A percentile compares a stretch with the other conserved stretches of the same genome.
Conservation (phyloP, 2,888 invertebrate species). For the Orchesellides sinensis region DNA sequence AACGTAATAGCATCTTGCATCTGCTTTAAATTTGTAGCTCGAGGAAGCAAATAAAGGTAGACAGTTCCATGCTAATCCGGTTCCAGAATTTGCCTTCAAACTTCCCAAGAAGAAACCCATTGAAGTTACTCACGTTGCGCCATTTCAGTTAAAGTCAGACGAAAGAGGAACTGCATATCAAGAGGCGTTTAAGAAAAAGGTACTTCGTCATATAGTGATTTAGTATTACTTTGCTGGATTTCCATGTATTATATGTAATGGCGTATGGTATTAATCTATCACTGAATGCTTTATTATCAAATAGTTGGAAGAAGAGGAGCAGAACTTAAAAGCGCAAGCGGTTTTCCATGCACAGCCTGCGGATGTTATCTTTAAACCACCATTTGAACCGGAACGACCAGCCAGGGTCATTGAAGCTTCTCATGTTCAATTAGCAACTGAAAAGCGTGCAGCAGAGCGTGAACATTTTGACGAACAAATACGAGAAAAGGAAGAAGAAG, state of each 20-base stretch:
- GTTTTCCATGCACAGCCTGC: constrained; percentile 83
- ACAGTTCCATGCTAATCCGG: constrained; percentile 85
- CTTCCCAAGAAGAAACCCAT: constrained; percentile 76
- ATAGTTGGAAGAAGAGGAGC: constrained; percentile 77
- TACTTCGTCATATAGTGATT: background rate
- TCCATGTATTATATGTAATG: background rate
- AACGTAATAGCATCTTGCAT: too few relatives aligned
- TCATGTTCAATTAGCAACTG: constrained; percentile 83
- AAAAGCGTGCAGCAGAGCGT: constrained; percentile 82
- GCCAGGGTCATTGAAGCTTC: constrained; percentile 78
- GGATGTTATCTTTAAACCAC: constrained; percentile 81
- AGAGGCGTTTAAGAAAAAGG: constrained; percentile 67
- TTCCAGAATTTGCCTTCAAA: constrained; percentile 80
- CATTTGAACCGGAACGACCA: constrained; percentile 82
- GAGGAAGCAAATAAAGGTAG: constrained; percentile 81
- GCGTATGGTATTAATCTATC: background rate
- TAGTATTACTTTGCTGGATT: too few relatives aligned
- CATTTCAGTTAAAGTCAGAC: constrained; percentile 76
- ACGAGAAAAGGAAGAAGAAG: constrained; percentile 79
- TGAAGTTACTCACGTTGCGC: constrained; percentile 76
- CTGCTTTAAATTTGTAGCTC: constrained; percentile 73
- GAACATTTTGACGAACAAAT: constrained; percentile 81
- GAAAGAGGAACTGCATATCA: constrained; percentile 71
- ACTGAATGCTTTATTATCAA: constrained; percentile 22
- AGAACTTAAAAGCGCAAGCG: constrained; percentile 75